Base-by-base conservation (phyloP, 2,888 invertebrate genomes). In the Andrena camellia region DNA sequence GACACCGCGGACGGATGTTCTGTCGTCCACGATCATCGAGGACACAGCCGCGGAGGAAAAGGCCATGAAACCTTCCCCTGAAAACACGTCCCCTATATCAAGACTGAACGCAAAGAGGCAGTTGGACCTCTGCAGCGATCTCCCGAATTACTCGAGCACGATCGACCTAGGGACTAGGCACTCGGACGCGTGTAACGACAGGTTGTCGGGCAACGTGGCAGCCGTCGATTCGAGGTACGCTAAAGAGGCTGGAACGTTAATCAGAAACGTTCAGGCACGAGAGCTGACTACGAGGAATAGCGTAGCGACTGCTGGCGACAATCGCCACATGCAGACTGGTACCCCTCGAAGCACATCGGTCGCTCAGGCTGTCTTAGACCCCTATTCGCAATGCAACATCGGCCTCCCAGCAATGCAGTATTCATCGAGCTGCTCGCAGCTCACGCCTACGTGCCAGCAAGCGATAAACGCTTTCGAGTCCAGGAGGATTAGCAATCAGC, bases 1-100 rank as follows among this genome's bases (percentile, higher is more conserved):
- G 52, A 96, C 96, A 87, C 97, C 97, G 1, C 95, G 97, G 89
- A 97, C 97, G 29, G 97, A 98, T 91, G 97, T 98, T 71, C 96
- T 98, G 91, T 97, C 98, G 59, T 97, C 97, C 63, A 97, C 98
- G 77, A 98, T 98, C 93, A 96, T 96, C 57, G 98, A 98, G 95
- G 98, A 97, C 88, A 96, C 97, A 90, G 97, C 97, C 91, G 97
- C 96, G 91, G 97, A 97, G 91, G 97, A 97, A 88, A 96, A 92
- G 48, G 94, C 94, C 0, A 93, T 93, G 93, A 93, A 94, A 69
- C 91, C 93, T 1, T 94, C 94, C 0, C 93, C 93, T 2, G 93
- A 93, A 35, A 91, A 89, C 73, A 85, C 83, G 1, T 84, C 90
- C 0, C 89, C 91, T 0, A 85, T 89, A 4, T 88, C 91, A 17